These are phyloP conservation scores for Dendrolimus kikuchii DNA, from an alignment of 1,140 invertebrate species.

Conservation along the genomic window DNA sequence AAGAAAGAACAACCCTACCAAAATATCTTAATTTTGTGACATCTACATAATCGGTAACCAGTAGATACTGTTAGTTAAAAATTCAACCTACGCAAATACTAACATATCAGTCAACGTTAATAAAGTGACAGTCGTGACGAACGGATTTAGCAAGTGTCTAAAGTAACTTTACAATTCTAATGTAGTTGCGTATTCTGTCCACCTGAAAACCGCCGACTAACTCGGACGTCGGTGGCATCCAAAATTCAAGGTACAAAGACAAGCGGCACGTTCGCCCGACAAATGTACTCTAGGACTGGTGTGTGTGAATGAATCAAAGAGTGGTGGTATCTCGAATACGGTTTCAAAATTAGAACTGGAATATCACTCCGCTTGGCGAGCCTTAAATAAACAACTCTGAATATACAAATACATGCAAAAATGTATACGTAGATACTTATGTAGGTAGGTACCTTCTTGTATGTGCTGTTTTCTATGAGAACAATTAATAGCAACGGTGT, in stretches of 20 bases:
- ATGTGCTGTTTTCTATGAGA: too few species aligned
- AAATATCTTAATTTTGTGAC: too few species aligned
- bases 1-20: too few species aligned
- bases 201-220: conserved; percentile 37
- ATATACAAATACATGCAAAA: too few species aligned
- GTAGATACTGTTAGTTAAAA: too few species aligned
- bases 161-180: conserved; percentile 25
- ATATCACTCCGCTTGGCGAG: conserved; percentile 16
- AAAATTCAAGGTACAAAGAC: conserved; percentile 55
- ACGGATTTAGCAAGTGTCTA: conserved; percentile 17
- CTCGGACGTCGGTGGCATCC: conserved; percentile 40
- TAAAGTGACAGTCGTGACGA: conserved; percentile 16
- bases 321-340: conserved; percentile 10
- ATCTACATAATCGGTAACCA: too few species aligned
- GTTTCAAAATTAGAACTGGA: conserved; percentile 21
- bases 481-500: too few species aligned
- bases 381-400: conserved; percentile 1
- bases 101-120: conserved; percentile 3
- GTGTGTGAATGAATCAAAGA: conserved; percentile 20
- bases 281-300: conserved; percentile 20
- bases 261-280: conserved; percentile 35
- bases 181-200: conserved; percentile 37
- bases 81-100: conserved; percentile 1
- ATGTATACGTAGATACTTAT: too few species aligned
- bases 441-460: too few species aligned